These are phyloP conservation scores for Oryzaephilus surinamensis DNA, from an alignment of 1,140 invertebrate species.

Conservation along the genomic window DNA sequence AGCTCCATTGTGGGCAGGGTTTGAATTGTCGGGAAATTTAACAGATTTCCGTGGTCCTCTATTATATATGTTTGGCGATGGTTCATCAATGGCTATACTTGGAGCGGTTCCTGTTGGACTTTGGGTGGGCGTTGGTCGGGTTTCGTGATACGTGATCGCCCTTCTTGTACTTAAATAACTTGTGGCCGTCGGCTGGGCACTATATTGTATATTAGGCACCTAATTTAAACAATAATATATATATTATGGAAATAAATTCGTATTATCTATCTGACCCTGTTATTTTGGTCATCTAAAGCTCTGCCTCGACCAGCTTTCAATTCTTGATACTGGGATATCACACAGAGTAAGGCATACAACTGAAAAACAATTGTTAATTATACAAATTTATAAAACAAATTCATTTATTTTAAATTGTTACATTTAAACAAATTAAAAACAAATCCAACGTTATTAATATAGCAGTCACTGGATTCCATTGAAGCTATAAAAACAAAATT, in stretches of 20 bases:
- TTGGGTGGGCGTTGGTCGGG: slow-evolving; percentile 31
- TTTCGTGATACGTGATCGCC: slow-evolving; percentile 28
- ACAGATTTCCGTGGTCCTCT: slow-evolving; percentile 32
- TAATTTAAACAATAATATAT: slow-evolving; percentile 14
- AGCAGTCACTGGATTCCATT: slow-evolving; percentile 49
- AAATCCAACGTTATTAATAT: slow-evolving; percentile 54
- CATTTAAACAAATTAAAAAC: slow-evolving; percentile 51
- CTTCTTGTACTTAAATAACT: slow-evolving; percentile 31
- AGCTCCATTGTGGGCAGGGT: slow-evolving; percentile 20
- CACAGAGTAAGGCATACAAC: slow-evolving; percentile 67
- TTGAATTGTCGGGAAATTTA: slow-evolving; percentile 31
- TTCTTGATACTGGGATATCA: slow-evolving; percentile 73
- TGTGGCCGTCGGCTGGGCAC: slow-evolving; percentile 32
- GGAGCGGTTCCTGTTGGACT: slow-evolving; percentile 29
- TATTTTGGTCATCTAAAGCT: slow-evolving; percentile 44
- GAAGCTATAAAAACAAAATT: slow-evolving; percentile 41
- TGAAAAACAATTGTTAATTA: slow-evolving; percentile 38
- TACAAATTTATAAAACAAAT: neutral
- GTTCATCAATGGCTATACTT: slow-evolving; percentile 23
- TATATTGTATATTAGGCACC: slow-evolving; percentile 35
- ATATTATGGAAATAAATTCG: neutral
- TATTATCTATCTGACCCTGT: slow-evolving; percentile 23
- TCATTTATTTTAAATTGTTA: slow-evolving; percentile 33
- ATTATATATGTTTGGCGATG: slow-evolving; percentile 20
- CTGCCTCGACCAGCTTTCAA: slow-evolving; percentile 61